These are phyloP conservation scores for Chaetorhynchus papuensis DNA, from an alignment of 2,113 vertebrate genomes.

Conservation along the genomic window DNA sequence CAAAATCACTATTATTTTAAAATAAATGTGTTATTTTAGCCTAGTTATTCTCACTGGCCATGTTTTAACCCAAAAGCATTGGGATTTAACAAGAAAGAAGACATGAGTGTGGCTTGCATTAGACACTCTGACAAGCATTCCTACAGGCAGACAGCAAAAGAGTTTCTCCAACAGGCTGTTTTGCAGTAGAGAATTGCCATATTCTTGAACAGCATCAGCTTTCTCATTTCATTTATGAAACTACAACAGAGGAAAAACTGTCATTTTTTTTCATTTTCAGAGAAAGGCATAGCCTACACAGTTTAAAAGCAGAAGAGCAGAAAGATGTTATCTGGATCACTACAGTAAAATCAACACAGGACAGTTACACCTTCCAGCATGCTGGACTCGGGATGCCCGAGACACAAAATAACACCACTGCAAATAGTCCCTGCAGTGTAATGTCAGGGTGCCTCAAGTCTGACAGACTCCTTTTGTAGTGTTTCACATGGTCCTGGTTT, in stretches of 20 bases:
- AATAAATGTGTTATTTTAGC: neutral
- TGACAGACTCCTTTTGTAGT: neutral
- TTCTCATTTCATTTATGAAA: neutral
- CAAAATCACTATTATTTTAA: neutral
- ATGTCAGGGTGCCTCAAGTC: neutral
- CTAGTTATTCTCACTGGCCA: neutral
- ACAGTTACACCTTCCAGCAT: neutral
- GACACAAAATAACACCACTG: neutral
- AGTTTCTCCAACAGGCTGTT: neutral
- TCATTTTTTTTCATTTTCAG: neutral
- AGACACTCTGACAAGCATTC: neutral
- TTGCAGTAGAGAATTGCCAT: neutral
- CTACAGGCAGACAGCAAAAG: neutral
- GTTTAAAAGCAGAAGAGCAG: neutral
- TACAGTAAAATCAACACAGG: neutral
- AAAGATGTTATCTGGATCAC: neutral
- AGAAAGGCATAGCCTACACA: neutral
- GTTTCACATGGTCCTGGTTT: neutral
- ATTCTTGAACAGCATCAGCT: neutral
- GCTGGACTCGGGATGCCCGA: neutral
- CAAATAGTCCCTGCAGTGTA: neutral
- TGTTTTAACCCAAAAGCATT: neutral
- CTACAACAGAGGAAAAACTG: neutral
- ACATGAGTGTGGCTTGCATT: neutral
- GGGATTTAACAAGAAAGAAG: neutral